Conservation (phyloP, 2,797 vertebrate species). For the Poecilia wingei region DNA sequence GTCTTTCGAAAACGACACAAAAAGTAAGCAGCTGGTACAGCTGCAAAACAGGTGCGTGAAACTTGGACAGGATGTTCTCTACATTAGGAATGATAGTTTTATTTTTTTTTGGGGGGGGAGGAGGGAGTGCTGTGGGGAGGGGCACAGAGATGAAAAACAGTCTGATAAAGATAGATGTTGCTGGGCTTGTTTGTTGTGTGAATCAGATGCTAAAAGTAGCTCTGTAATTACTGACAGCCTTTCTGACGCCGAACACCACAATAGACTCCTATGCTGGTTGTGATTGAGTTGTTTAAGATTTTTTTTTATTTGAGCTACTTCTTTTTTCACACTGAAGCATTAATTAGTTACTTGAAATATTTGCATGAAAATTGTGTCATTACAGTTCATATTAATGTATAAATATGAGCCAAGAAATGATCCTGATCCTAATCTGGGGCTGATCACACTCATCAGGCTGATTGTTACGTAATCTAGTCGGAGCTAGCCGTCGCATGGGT, state of each 20-base stretch:
- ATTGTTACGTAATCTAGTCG: slow-evolving; percentile 50
- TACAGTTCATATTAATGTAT: slow-evolving; percentile 38
- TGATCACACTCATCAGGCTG: slow-evolving; percentile 45
- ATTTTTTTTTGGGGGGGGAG: background rate
- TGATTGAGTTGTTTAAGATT: slow-evolving; percentile 59
- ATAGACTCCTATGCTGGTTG: slow-evolving; percentile 18
- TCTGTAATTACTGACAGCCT: slow-evolving; percentile 27
- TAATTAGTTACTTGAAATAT: slow-evolving; percentile 15
- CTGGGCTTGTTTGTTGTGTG: slow-evolving; percentile 44
- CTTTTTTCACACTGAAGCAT: slow-evolving; percentile 29
- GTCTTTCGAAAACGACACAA: slow-evolving; percentile 40
- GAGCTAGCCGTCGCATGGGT: slow-evolving; percentile 33
- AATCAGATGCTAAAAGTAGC: slow-evolving; percentile 45
- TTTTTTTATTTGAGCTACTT: slow-evolving; percentile 30
- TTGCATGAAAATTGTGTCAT: slow-evolving; percentile 47
- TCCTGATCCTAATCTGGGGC: slow-evolving; percentile 29
- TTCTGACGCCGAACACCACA: slow-evolving; percentile 38
- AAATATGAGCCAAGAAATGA: slow-evolving; percentile 49
- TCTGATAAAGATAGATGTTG: slow-evolving; percentile 55
- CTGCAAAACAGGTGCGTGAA: slow-evolving; percentile 67
- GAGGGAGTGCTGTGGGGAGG: background rate
- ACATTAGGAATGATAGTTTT: slow-evolving; percentile 5
- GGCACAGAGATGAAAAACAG: background rate
- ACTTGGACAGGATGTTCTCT: slow-evolving; percentile 57
- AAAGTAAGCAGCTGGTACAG: slow-evolving; percentile 58